Percentiles rank a stretch among this genome's conserved stretches.
Evolutionary conservation across 2,888 invertebrate genomes (phyloP).

Genomic region (Nemapogon koenigi): DNA sequence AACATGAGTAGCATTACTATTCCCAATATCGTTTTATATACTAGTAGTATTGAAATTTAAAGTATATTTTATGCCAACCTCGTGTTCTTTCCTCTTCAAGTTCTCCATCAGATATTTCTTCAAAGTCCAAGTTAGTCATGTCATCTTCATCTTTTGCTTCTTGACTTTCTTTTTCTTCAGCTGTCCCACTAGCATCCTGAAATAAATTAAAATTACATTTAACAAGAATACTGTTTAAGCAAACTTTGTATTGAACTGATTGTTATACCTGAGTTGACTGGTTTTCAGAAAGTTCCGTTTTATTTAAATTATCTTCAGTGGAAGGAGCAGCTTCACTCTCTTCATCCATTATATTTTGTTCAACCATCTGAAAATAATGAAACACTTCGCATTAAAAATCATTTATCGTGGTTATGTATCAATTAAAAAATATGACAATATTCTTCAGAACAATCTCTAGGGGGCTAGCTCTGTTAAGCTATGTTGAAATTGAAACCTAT

Average conservation of each 20-base stretch:
- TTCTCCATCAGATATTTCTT: slow-evolving; percentile 90
- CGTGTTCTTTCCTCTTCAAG: slow-evolving; percentile 79
- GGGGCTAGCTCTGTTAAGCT: too few relatives aligned
- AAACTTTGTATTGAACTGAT: not conserved
- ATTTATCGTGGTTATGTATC: too few relatives aligned
- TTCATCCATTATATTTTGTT: slow-evolving; percentile 48
- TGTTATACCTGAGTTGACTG: slow-evolving; percentile 53
- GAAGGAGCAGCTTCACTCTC: slow-evolving; percentile 35
- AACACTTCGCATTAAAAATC: too few relatives aligned
- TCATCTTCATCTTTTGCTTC: slow-evolving; percentile 74
- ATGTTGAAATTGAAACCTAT: too few relatives aligned
- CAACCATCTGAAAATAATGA: slow-evolving; percentile 36
- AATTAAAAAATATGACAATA: too few relatives aligned
- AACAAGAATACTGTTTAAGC: not conserved
- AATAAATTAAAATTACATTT: slow-evolving; percentile 3
- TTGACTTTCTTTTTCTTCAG: slow-evolving; percentile 51
- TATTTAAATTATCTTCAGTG: slow-evolving; percentile 31
- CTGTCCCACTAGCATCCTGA: slow-evolving; percentile 47
- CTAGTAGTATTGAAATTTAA: not conserved
- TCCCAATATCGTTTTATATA: not conserved
- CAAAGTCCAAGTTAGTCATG: slow-evolving; percentile 80
- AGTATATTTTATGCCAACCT: slow-evolving; percentile 25
- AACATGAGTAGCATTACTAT: not conserved
- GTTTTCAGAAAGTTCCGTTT: slow-evolving; percentile 42
- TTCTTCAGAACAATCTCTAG: too few relatives aligned